Percentiles rank a stretch among this genome's conserved stretches.
Conservation (phyloP, 2,888 invertebrate species). For the Chorisops tibialis region DNA sequence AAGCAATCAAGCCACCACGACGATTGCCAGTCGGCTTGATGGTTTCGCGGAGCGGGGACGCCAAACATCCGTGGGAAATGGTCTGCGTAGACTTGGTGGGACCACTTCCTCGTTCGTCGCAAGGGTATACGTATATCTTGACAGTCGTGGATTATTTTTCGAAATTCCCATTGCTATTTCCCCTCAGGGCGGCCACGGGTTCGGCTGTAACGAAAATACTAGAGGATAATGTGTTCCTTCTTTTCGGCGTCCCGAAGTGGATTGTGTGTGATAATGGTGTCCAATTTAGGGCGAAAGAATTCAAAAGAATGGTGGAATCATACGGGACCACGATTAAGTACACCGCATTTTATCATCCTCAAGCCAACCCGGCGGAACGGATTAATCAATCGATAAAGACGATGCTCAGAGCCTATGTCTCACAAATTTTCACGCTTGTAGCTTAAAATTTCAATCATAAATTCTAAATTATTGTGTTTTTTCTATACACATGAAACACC, state of each 20-base stretch:
- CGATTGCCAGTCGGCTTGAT: neutral
- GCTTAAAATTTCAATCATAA: no score
- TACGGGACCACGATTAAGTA: neutral
- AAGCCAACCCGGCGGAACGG: no score
- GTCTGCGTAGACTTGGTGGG: conserved; percentile 5
- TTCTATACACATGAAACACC: no score
- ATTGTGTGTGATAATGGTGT: conserved; percentile 12
- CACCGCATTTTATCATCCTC: conserved; percentile 36
- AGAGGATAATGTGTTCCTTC: neutral
- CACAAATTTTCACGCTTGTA: no score
- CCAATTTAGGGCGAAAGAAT: neutral
- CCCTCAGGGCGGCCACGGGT: neutral
- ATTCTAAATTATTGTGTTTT: no score
- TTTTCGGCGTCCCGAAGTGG: neutral
- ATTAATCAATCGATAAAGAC: no score
- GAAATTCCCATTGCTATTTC: no score
- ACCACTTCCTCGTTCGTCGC: neutral
- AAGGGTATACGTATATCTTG: neutral
- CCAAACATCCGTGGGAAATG: conserved; percentile 5
- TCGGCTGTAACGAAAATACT: neutral
- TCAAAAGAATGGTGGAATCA: neutral
- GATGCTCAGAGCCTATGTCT: neutral
- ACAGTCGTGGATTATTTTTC: neutral
- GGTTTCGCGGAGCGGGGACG: neutral
- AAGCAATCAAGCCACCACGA: neutral